These are phyloP conservation scores for Acanthurus lineatus DNA, from an alignment of 2,797 vertebrate genomes.

Conservation along the genomic window DNA sequence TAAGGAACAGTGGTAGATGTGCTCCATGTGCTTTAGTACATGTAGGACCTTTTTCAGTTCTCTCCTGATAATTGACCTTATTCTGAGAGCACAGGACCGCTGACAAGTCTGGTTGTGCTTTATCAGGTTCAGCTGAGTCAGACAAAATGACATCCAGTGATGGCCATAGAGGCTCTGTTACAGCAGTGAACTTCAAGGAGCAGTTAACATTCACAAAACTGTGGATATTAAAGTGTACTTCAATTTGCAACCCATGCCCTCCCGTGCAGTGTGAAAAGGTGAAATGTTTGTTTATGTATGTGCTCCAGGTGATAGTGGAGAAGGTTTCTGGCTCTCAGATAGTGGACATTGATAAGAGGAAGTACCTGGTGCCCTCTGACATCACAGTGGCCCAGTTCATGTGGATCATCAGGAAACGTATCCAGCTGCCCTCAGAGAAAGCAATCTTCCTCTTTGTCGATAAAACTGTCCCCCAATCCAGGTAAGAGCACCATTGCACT, in stretches of 20 bases:
- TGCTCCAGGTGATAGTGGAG: conserved; percentile 95
- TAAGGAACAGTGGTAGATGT: too few species aligned
- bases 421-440: conserved; percentile 98
- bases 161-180: too few species aligned
- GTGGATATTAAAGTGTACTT: not conserved
- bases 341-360: conserved; percentile 98
- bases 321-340: conserved; percentile 99
- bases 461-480: conserved; percentile 98
- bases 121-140: not conserved
- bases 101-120: too few species aligned
- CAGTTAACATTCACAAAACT: not conserved
- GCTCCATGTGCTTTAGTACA: too few species aligned
- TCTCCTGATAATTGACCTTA: too few species aligned
- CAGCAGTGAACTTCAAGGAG: not conserved
- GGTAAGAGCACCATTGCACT: conserved; percentile 78
- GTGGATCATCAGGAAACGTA: conserved; percentile 99
- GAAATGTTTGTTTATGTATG: not conserved
- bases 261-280: not conserved
- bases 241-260: not conserved
- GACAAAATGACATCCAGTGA: not conserved
- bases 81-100: too few species aligned
- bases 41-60: too few species aligned
- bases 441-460: conserved; percentile 99
- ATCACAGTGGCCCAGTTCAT: conserved; percentile 99
- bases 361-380: conserved; percentile 98